Evolutionary conservation across 1,140 invertebrate genomes (phyloP).

Genomic region (Bursaphelenchus mucronatus): DNA sequence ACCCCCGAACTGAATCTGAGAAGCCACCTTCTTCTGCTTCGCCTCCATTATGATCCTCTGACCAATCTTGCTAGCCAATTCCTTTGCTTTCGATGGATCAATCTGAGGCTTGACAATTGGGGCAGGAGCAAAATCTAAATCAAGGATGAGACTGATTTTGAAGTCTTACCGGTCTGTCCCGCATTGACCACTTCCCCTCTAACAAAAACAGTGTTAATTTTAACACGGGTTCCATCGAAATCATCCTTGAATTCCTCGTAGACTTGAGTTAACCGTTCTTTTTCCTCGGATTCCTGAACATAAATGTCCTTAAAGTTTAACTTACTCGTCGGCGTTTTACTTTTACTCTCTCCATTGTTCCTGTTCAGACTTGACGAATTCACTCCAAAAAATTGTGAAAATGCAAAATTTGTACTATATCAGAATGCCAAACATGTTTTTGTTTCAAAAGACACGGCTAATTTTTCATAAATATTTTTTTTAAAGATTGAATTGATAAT

Average conservation of each 20-base stretch:
- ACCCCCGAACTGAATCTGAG: conserved; percentile 5
- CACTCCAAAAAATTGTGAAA: too few relatives aligned
- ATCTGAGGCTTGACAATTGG: conserved; percentile 4
- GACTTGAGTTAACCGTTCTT: conserved; percentile 46
- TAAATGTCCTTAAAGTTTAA: neutral
- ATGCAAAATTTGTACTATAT: too few relatives aligned
- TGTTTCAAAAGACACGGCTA: too few relatives aligned
- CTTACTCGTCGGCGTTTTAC: too few relatives aligned
- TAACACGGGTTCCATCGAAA: conserved; percentile 38
- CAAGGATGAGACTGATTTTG: conserved; percentile 25
- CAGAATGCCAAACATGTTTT: too few relatives aligned
- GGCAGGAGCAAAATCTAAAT: conserved; percentile 19
- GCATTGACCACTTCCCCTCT: conserved; percentile 59
- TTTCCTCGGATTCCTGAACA: conserved; percentile 49
- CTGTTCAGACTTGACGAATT: too few relatives aligned
- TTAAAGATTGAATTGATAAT: too few relatives aligned
- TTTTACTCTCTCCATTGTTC: too few relatives aligned
- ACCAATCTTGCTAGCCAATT: conserved; percentile 51
- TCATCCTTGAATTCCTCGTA: conserved; percentile 45
- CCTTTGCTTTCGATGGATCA: conserved; percentile 26
- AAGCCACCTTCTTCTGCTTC: conserved; percentile 24
- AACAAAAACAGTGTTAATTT: conserved; percentile 48
- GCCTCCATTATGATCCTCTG: conserved; percentile 43
- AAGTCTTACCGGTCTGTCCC: conserved; percentile 41
- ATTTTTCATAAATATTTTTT: too few relatives aligned